phyloP scores from a whole-genome alignment of 2,113 vertebrate genomes.

The Dipodomys stephensi region DNA sequence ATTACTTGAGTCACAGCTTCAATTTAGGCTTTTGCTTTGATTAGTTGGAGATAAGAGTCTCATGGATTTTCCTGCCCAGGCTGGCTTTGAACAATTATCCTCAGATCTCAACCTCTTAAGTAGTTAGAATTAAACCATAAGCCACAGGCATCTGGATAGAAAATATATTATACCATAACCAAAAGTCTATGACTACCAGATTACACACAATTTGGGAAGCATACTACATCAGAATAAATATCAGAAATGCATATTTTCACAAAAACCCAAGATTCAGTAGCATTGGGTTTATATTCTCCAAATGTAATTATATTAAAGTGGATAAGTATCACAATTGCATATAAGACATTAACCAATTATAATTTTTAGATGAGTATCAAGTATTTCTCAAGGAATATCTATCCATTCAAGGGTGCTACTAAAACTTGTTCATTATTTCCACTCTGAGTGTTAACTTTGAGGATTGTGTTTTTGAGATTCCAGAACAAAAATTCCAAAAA shows the following conservation, averaged over 20 bases:
- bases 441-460: no score
- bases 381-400: not conserved
- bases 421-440: not conserved
- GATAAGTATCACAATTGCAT: not conserved
- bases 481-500: no score
- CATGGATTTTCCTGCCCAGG: no score
- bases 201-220: not conserved
- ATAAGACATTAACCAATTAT: not conserved
- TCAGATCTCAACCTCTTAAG: no score
- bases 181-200: not conserved
- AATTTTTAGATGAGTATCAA: not conserved
- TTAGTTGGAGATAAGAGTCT: no score
- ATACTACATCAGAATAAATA: not conserved
- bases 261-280: not conserved
- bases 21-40: no score
- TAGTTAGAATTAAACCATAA: no score
- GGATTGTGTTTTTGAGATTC: no score
- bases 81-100: no score
- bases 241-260: not conserved
- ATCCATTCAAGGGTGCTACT: not conserved
- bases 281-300: not conserved
- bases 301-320: not conserved
- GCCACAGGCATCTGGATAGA: not conserved
- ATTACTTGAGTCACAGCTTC: no score
- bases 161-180: not conserved